Evolutionary conservation across 2,888 invertebrate genomes (phyloP).

Genomic region (Penaeus monodon): DNA sequence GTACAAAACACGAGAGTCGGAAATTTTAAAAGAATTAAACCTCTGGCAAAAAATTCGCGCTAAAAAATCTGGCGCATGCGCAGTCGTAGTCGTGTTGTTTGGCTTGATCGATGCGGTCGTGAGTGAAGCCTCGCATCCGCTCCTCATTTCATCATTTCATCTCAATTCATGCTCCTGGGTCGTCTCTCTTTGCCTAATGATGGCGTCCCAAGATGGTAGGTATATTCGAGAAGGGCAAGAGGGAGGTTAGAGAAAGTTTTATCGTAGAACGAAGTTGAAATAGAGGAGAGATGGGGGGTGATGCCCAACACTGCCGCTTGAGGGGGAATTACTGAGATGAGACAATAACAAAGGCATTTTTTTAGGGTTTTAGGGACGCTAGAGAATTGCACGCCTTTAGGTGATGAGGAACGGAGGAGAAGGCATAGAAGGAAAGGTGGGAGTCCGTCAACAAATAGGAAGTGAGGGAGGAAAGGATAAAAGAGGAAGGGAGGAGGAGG

Average conservation of each 20-base stretch:
- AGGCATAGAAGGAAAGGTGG: constrained; percentile 22
- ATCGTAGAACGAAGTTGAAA: background rate
- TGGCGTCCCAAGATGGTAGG: constrained; percentile 61
- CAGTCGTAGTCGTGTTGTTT: constrained; percentile 56
- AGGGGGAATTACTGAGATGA: constrained; percentile 13
- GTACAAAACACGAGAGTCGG: no score
- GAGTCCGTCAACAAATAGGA: no score
- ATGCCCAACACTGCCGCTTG: constrained; percentile 12
- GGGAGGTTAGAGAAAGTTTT: background rate
- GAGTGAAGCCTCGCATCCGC: constrained; percentile 9
- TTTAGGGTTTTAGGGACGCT: no score
- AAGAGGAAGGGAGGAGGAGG: no score
- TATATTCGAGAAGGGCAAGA: background rate
- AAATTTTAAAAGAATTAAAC: no score
- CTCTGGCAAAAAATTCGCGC: background rate
- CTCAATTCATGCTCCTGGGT: constrained; percentile 48
- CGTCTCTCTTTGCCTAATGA: constrained; percentile 35
- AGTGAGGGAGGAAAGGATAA: no score
- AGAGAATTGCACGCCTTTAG: constrained; percentile 52
- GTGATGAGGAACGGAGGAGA: constrained; percentile 62
- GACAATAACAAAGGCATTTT: constrained; percentile 47
- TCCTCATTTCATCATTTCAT: background rate
- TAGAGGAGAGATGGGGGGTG: constrained; percentile 20
- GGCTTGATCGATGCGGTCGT: constrained; percentile 56
- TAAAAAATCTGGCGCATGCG: constrained; percentile 31